Conservation (phyloP, 1,140 invertebrate species). For the Diachasmimorpha longicaudata region DNA sequence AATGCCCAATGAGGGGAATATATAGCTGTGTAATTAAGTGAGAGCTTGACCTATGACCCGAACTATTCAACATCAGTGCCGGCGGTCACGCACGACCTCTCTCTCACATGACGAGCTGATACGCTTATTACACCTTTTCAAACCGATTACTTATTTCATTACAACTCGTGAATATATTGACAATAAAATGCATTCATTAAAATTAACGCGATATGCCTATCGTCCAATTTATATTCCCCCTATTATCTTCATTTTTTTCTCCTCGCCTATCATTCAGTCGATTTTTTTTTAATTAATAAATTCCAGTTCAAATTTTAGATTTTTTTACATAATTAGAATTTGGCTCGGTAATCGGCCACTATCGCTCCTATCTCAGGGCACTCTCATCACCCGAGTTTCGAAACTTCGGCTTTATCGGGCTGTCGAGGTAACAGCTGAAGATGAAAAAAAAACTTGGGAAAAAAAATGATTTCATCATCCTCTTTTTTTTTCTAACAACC, state of each 20-base stretch:
- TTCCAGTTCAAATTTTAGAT: neutral
- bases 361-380: neutral
- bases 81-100: constrained; percentile 16
- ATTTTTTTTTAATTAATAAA: neutral
- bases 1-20: neutral
- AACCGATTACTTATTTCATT: neutral
- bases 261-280: neutral
- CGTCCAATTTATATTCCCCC: neutral
- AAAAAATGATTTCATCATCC: neutral
- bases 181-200: neutral
- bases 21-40: constrained; percentile 20
- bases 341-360: neutral
- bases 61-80: neutral
- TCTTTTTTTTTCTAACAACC: neutral
- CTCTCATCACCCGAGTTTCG: neutral
- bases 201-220: neutral
- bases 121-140: constrained; percentile 9
- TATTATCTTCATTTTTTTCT: neutral
- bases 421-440: neutral
- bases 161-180: neutral
- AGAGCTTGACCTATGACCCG: constrained; percentile 10
- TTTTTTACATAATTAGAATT: constrained; percentile 2
- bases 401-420: neutral
- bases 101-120: neutral
- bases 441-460: neutral